Evolutionary conservation across 2,888 invertebrate species (phyloP), one percentile per base, ranked within the genome.

Genomic region (Meteorus cinctellus): DNA sequence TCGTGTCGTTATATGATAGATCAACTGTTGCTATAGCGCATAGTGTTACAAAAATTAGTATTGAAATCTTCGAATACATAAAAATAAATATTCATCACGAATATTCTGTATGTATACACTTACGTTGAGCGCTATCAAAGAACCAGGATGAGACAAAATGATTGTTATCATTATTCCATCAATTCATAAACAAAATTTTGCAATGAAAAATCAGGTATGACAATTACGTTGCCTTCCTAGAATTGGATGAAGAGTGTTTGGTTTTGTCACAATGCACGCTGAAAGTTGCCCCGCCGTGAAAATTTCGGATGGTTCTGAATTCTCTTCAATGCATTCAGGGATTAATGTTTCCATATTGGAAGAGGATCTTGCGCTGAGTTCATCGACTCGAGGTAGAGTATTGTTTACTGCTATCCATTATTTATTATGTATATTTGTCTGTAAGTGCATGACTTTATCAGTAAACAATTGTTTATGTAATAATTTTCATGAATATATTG

Each of bases 291-390:
- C 77, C 0, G 76, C 77, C 36, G 51, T 72, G 19, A 82, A 79
- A 62, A 70, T 77, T 2, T 41, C 71, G 63, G 73, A 65, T 12
- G 79, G 75, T 19, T 78, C 77, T 60, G 81, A 79, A 51, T 51
- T 55, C 16, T 74, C 77, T 65, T 78, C 80, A 62, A 63, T 66
- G n/a, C 73, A 77, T 45, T 78, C 79, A 19, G 66, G 77, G 16
- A 59, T 77, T 16, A 81, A 80, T 70, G 78, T 73, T 63, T 83
- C 82, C 19, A 69, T 82, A 48, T 78, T 82, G 24, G 82, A 83
- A 69, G 82, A 83, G 41, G 82, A 83, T 76, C 81, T 83, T 68
- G 82, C 81, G 0, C 60, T 82, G 14, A 81, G 81, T 73, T 81
- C 82, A 34, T 83, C 81, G n/a, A 81, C 81, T 14, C 69, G 81